A percentile compares a stretch with the other conserved stretches of the same genome.
Evolutionary conservation across 2,797 vertebrate species (phyloP).

Genomic region (Vespertilio murinus): DNA sequence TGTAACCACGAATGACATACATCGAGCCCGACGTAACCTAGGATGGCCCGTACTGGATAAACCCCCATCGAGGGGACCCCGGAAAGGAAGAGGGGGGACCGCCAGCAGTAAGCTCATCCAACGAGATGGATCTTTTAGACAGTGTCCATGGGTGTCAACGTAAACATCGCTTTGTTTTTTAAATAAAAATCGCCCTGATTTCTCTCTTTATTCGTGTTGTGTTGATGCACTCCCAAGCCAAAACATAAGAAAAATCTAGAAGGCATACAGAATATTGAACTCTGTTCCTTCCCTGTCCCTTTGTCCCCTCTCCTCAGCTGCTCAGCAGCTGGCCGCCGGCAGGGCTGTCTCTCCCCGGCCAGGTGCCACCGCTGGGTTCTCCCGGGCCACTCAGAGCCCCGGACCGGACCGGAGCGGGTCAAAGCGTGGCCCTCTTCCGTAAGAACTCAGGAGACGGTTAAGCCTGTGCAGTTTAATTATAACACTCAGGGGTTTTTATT

Average conservation of each 20-base stretch:
- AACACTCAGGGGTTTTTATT: constrained; percentile 71
- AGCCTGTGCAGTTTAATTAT: constrained; percentile 76
- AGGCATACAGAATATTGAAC: not conserved
- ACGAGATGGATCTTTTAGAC: not conserved
- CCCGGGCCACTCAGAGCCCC: constrained; percentile 78
- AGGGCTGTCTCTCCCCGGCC: constrained; percentile 3
- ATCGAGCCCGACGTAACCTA: too few relatives aligned
- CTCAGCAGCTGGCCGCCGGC: not conserved
- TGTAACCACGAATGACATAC: too few relatives aligned
- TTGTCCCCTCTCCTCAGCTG: not conserved
- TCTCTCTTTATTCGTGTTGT: not conserved
- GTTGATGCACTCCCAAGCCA: constrained; percentile 15
- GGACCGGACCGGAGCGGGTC: accelerated
- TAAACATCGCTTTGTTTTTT: not conserved
- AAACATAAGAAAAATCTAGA: not conserved
- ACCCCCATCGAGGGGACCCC: too few relatives aligned
- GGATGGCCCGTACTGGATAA: not conserved
- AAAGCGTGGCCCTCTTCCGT: constrained; percentile 53
- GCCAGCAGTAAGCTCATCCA: not conserved
- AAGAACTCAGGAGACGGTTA: constrained; percentile 64
- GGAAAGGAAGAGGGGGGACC: not conserved
- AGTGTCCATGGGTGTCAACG: not conserved
- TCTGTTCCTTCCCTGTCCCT: not conserved
- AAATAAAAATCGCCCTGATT: not conserved
- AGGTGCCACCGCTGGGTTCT: constrained; percentile 60